Evolutionary conservation across 2,113 vertebrate genomes (phyloP), one percentile per base, ranked within the genome.

Genomic region (Emydocephalus ijimae): DNA sequence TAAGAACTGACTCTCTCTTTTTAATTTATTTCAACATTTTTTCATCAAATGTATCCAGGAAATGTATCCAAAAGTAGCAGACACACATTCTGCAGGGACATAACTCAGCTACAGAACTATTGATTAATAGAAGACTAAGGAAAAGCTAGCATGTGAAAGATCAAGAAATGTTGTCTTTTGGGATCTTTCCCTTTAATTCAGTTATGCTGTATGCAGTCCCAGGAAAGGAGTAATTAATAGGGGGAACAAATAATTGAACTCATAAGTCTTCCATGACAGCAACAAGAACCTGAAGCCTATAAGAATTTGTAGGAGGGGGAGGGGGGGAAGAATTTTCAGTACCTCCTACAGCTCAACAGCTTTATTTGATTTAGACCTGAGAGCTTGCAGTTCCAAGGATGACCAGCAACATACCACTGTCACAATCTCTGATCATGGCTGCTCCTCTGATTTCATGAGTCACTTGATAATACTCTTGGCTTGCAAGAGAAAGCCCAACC

Each of bases 131-230:
- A 88, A 43, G 54, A 8, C 59, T 88, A 54, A 34, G 92, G 34
- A 43, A 90, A 55, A 87, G 88, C 81, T 85, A 92, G 34, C 29
- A 85, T n/a, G 94, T 3, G 34, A 69, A 2, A 23, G 90, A 52
- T 85, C 92, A 89, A 9, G 34, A 89, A 94, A 86, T 74, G 39
- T 10, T 48, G 43, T 0, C 26, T 87, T 1, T 85, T 94, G 2
- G n/a, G 14, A 14, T 91, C 93, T 94, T 93, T 81, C 21, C 3
- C 26, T 74, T 69, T 39, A 90, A 90, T 94, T 93, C 91, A 93
- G 4, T 18, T 95, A 8, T 89, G 88, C 74, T 92, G 11, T 9
- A 34, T 21, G 21, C 23, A 89, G 55, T 81, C 2, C 90, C 88
- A 81, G 14, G 54, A 85, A 69, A 89, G 45, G 39, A 92, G 39